phyloP scores from a whole-genome alignment of 1,140 invertebrate species.

The Drosophila kepulauana region DNA sequence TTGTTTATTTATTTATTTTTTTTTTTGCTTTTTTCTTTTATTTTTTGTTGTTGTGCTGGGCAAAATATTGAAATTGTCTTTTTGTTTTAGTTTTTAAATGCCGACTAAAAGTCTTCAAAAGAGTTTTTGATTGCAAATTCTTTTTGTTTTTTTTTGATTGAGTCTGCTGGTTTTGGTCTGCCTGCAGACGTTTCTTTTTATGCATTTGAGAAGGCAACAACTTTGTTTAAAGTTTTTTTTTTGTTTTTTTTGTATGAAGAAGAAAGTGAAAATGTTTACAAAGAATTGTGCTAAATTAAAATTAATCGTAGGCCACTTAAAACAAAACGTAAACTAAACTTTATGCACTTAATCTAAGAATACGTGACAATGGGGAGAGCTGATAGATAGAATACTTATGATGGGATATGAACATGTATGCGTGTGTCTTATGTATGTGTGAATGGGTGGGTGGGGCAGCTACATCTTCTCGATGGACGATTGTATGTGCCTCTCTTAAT shows the following conservation, averaged over 20 bases:
- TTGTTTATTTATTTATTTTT: constrained; percentile 23
- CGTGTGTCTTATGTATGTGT: constrained; percentile 14
- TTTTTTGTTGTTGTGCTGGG: constrained; percentile 39
- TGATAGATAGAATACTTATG: constrained; percentile 25
- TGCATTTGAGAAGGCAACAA: constrained; percentile 69
- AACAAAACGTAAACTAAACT: constrained; percentile 44
- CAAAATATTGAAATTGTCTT: constrained; percentile 47
- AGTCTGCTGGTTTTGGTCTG: constrained; percentile 70
- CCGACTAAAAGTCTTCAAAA: constrained; percentile 63
- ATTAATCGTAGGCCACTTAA: constrained; percentile 62
- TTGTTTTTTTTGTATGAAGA: constrained; percentile 25
- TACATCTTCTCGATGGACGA: constrained; percentile 27
- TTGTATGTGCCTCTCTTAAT: constrained; percentile 19
- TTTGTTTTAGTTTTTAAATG: constrained; percentile 51
- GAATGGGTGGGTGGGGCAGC: constrained; percentile 18
- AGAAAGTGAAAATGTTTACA: constrained; percentile 62
- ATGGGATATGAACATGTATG: constrained; percentile 30
- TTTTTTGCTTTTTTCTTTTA: constrained; percentile 12
- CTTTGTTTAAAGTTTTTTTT: constrained; percentile 33
- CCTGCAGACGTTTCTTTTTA: constrained; percentile 72
- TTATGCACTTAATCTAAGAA: constrained; percentile 51
- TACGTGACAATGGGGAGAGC: constrained; percentile 48
- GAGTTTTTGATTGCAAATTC: constrained; percentile 57
- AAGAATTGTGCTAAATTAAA: constrained; percentile 79
- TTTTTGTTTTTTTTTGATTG: constrained; percentile 42